Evolutionary conservation across 1,140 invertebrate species (phyloP).

Genomic region (Conus betulinus): DNA sequence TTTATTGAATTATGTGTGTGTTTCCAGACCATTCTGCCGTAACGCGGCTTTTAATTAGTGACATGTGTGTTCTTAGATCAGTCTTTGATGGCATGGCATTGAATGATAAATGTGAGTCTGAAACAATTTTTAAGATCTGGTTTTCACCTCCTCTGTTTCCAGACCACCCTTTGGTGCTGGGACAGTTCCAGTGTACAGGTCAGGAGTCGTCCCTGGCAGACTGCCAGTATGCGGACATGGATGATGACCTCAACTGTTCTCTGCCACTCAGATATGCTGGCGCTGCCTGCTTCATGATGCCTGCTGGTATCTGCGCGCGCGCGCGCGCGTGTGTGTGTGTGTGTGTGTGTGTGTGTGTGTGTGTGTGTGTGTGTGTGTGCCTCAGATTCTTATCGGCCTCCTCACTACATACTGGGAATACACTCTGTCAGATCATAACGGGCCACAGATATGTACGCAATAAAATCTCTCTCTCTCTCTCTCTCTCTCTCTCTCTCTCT

Average conservation of each 20-base stretch:
- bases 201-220: slow-evolving; percentile 42
- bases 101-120: neutral
- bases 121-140: neutral
- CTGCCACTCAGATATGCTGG: slow-evolving; percentile 32
- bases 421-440: too few species aligned
- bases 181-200: slow-evolving; percentile 51
- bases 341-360: too few species aligned
- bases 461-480: too few species aligned
- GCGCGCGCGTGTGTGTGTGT: neutral
- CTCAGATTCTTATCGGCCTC: too few species aligned
- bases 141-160: neutral
- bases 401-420: too few species aligned
- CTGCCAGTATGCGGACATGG: slow-evolving; percentile 45
- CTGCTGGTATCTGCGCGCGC: slow-evolving; percentile 28
- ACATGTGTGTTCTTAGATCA: too few species aligned
- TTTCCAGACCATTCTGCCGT: neutral
- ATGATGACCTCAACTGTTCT: slow-evolving; percentile 40
- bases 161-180: slow-evolving; percentile 40
- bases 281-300: slow-evolving; percentile 48
- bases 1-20: too few species aligned
- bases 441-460: too few species aligned
- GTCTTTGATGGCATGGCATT: neutral
- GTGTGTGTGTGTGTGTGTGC: too few species aligned
- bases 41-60: too few species aligned
- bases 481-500: too few species aligned